These are phyloP conservation scores for Cheilinus undulatus DNA, from an alignment of 2,113 vertebrate genomes.

Conservation along the genomic window DNA sequence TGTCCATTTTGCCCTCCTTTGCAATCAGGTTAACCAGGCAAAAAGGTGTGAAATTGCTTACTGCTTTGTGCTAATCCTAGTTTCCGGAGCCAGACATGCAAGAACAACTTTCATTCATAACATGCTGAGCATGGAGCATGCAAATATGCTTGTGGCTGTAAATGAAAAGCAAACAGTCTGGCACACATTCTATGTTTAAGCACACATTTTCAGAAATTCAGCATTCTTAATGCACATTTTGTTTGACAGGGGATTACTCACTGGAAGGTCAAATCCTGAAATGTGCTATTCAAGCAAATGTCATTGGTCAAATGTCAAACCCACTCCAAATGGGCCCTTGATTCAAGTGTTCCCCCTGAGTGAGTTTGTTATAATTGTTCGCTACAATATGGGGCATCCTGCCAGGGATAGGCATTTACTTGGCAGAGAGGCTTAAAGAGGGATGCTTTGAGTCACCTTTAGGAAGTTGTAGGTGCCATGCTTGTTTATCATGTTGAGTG, in stretches of 20 bases:
- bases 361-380: not conserved
- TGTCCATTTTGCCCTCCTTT: conserved; percentile 53
- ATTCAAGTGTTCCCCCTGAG: not conserved
- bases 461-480: not conserved
- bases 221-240: not conserved
- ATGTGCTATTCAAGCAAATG: not conserved
- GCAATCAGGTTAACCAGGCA: conserved; percentile 57
- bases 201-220: not conserved
- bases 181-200: not conserved
- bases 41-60: conserved; percentile 73
- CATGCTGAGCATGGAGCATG: conserved; percentile 17
- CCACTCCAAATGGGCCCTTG: not conserved
- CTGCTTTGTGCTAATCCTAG: conserved; percentile 63
- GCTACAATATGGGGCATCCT: too few species aligned
- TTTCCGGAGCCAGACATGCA: conserved; percentile 44
- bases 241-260: not conserved
- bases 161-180: conserved; percentile 26
- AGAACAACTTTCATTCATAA: conserved; percentile 34
- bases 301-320: not conserved
- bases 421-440: not conserved
- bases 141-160: conserved; percentile 24
- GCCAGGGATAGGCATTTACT: not conserved
- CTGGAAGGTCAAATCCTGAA: not conserved
- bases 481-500: too few species aligned
- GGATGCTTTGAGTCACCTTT: not conserved